Base-by-base conservation (phyloP, 2,888 invertebrate genomes). In the Nymphalis polychloros region DNA sequence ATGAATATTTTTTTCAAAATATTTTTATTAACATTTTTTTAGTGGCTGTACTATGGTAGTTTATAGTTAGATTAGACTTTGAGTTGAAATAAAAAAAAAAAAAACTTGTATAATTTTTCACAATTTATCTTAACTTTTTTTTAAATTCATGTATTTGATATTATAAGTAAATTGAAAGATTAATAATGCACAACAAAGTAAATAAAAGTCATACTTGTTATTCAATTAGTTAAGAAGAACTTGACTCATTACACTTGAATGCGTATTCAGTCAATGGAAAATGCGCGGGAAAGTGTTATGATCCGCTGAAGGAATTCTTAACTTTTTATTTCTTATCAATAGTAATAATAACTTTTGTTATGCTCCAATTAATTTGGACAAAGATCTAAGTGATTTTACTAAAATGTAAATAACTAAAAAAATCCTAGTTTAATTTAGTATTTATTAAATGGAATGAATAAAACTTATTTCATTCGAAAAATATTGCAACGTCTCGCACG, bases 241-340 rank as follows among this genome's bases (percentile, higher is more conserved):
- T 60, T 57, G 52, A 55, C 63, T 59, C 62, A 69, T 10, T 60
- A 67, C 69, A 71, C 70, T 60, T 63, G 70, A 72, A 71, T 69
- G 71, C 67, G 72, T 70, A 70, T 64, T 55, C 75, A 75, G 72
- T 67, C 72, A 75, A 67, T 72, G 75, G 72, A 76, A 76, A 76
- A 76, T 76, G 70, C 67, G 73, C 72, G 76, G 73, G 76, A 76
- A 76, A 76, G 76, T 74, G 73, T 73, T 63, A 69, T 50, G 63
- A 66, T 19, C 53, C 50, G 23, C 46, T 57, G 41, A 68, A 70
- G 46, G 60, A 63, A 52, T 70, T 48, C 48, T 59, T 53, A 60
- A 53, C 27, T 55, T 48, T 49, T 68, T 55, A 55, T 50, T 53
- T 49, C 46, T 46, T 31, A 57, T 61, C 31, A 46, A 5, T 41